Evolutionary conservation across 1,140 invertebrate species (phyloP).

Genomic region (Venturia canescens): DNA sequence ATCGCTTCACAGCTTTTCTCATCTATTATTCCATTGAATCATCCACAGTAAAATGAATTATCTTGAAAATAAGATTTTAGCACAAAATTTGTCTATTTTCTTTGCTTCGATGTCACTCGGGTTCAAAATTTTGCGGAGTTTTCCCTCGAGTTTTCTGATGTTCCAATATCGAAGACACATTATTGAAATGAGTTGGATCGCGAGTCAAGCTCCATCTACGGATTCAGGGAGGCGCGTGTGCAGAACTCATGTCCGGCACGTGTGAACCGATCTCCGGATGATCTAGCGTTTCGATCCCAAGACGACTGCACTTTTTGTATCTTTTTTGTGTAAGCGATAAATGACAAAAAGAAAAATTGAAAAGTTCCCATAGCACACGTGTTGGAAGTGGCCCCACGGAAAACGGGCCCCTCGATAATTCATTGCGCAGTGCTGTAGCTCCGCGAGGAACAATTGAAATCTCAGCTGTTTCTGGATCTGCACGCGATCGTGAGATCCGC

Average conservation of each 20-base stretch:
- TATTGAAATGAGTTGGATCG: neutral
- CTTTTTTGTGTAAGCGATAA: neutral
- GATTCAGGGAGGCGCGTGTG: neutral
- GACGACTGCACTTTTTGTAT: neutral
- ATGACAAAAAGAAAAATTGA: constrained; percentile 10
- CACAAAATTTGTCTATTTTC: too few species aligned
- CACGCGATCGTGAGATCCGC: constrained; percentile 46
- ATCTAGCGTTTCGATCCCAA: neutral
- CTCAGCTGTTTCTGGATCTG: constrained; percentile 38
- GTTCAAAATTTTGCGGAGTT: too few species aligned
- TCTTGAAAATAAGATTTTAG: too few species aligned
- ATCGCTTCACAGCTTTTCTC: too few species aligned
- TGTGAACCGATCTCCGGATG: neutral
- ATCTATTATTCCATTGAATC: too few species aligned
- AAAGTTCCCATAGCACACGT: constrained; percentile 3
- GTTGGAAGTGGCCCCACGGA: neutral
- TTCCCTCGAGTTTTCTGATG: too few species aligned
- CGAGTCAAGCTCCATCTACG: neutral
- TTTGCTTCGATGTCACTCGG: too few species aligned
- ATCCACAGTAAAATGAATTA: too few species aligned
- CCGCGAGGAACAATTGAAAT: constrained; percentile 36
- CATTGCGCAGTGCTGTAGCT: neutral
- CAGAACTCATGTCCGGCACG: constrained; percentile 6
- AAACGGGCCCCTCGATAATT: constrained; percentile 14
- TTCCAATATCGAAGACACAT: too few species aligned